These are phyloP conservation scores for Belgica antarctica DNA, from an alignment of 2,888 invertebrate species.

Conservation along the genomic window DNA sequence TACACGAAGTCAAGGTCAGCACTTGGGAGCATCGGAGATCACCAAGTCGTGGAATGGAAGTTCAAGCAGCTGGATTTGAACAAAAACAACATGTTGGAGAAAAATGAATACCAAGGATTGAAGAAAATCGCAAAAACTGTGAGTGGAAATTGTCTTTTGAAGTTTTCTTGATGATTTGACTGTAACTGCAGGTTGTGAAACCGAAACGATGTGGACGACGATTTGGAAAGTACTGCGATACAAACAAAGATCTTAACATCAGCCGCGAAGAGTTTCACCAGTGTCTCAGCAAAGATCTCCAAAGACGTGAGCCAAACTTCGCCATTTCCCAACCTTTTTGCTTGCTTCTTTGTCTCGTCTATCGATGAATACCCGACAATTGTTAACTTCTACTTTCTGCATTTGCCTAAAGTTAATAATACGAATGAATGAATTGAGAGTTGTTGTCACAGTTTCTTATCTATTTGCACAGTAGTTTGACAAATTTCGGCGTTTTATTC, in stretches of 20 bases:
- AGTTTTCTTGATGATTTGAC: neutral
- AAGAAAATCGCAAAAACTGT: conserved; percentile 79
- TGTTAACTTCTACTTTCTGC: neutral
- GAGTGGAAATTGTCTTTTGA: no score
- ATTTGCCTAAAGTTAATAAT: neutral
- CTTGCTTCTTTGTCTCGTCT: neutral
- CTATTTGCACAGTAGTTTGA: conserved; percentile 12
- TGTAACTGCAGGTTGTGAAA: conserved; percentile 58
- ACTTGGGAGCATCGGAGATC: conserved; percentile 52
- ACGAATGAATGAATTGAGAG: conserved; percentile 15
- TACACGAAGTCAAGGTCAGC: conserved; percentile 58
- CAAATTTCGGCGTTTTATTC: neutral
- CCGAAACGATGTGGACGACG: conserved; percentile 86
- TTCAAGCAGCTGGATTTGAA: conserved; percentile 80
- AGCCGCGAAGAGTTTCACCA: conserved; percentile 80
- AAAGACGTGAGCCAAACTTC: conserved; percentile 69
- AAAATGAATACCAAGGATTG: conserved; percentile 78
- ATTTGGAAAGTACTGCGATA: conserved; percentile 85
- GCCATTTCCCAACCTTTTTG: no score
- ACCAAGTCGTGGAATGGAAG: conserved; percentile 80
- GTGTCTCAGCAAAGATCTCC: conserved; percentile 77
- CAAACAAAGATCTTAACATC: conserved; percentile 75
- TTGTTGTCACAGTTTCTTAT: neutral
- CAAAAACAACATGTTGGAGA: conserved; percentile 72
- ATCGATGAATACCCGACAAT: neutral